These are phyloP conservation scores for Aviceda subcristata DNA, from an alignment of 2,113 vertebrate genomes.

Conservation along the genomic window DNA sequence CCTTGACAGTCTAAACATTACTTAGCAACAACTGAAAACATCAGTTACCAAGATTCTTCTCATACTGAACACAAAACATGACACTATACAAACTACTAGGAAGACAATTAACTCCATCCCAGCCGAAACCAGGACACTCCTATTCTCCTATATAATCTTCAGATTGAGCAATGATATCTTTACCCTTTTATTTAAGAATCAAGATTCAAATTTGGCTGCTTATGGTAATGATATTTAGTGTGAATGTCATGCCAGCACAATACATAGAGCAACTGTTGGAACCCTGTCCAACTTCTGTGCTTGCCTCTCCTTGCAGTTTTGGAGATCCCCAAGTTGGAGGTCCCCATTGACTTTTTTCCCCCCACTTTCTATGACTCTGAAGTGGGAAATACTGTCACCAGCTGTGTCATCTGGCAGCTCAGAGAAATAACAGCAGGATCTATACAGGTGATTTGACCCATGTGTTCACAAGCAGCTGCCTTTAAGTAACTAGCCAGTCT, in stretches of 20 bases:
- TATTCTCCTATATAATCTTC: neutral
- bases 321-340: neutral
- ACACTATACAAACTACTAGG: too few relatives aligned
- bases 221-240: neutral
- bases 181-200: neutral
- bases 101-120: too few relatives aligned
- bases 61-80: too few relatives aligned
- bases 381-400: neutral
- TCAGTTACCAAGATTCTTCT: too few relatives aligned
- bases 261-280: neutral
- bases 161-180: neutral
- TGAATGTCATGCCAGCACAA: neutral
- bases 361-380: neutral
- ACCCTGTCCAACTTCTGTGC: neutral
- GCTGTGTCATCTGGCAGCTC: neutral
- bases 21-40: too few relatives aligned
- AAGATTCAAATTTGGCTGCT: neutral
- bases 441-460: neutral
- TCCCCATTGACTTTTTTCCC: neutral
- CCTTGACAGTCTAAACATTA: too few relatives aligned
- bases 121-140: neutral
- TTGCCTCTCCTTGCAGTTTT: fast-evolving
- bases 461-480: neutral
- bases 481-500: neutral
- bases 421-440: neutral